Evolutionary conservation across 1,140 invertebrate genomes (phyloP).

Genomic region (Meteorus sp.): DNA sequence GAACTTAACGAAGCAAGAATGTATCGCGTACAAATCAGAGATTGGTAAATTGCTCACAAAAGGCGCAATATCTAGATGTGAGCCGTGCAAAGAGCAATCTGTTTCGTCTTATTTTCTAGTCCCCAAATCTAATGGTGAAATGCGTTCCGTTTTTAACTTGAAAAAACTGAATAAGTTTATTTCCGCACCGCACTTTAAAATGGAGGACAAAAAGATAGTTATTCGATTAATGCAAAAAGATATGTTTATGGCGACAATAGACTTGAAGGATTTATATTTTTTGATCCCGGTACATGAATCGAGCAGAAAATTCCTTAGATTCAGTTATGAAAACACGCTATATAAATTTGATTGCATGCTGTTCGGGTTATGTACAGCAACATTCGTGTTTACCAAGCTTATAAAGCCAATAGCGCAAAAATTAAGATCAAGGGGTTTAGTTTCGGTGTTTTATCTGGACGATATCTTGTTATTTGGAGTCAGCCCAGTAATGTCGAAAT

Average conservation of each 20-base stretch:
- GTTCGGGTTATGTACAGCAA: slow-evolving; percentile 10
- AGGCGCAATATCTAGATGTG: not conserved
- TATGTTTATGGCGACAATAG: not conserved
- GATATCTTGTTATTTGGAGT: slow-evolving; percentile 15
- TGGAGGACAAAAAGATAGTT: slow-evolving; percentile 14
- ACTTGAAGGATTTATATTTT: slow-evolving; percentile 15
- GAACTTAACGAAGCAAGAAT: no score
- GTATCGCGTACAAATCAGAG: not conserved
- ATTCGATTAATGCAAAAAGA: not conserved
- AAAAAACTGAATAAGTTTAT: slow-evolving; percentile 14
- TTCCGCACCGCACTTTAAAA: not conserved
- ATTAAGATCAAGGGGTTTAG: not conserved
- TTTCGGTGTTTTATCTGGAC: slow-evolving; percentile 20
- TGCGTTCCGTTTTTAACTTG: slow-evolving; percentile 6
- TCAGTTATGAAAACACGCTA: not conserved
- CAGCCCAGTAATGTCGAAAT: not conserved
- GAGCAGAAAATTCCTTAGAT: slow-evolving; percentile 6
- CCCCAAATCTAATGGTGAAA: not conserved
- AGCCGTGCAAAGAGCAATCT: not conserved
- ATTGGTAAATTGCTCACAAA: not conserved
- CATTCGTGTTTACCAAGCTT: slow-evolving; percentile 16
- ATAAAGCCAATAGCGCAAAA: slow-evolving; percentile 15
- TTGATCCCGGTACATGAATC: not conserved
- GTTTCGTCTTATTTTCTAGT: slow-evolving; percentile 7
- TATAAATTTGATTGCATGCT: slow-evolving; percentile 10